A percentile compares a stretch with the other conserved stretches of the same genome.
These are phyloP conservation scores for Callyntrura guangdongensis DNA, from an alignment of 2,888 invertebrate species.

Conservation along the genomic window DNA sequence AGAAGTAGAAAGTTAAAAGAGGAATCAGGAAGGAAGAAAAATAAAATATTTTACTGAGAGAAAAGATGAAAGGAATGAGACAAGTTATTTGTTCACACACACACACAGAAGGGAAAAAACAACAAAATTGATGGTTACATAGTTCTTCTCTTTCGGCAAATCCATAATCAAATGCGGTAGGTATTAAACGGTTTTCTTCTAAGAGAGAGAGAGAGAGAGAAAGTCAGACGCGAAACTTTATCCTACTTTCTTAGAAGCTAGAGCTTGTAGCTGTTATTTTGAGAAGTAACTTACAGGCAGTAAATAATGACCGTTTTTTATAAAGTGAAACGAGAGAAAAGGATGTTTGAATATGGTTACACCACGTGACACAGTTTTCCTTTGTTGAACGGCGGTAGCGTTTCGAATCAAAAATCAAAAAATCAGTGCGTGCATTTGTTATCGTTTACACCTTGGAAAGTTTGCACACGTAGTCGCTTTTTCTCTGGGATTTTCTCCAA, in stretches of 20 bases:
- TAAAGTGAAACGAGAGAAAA: background rate
- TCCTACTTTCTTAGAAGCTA: too few relatives aligned
- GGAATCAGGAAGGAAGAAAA: too few relatives aligned
- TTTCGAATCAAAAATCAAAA: background rate
- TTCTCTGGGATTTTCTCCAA: background rate
- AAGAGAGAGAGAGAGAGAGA: background rate
- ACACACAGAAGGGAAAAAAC: background rate
- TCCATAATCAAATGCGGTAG: background rate
- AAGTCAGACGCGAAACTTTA: background rate
- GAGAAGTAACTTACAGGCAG: too few relatives aligned
- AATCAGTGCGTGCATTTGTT: too few relatives aligned
- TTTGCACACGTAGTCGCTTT: background rate
- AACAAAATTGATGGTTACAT: constrained; percentile 13
- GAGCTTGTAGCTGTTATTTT: too few relatives aligned
- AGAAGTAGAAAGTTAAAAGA: too few relatives aligned
- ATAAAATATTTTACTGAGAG: constrained; percentile 11
- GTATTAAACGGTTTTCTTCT: too few relatives aligned
- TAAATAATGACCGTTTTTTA: too few relatives aligned
- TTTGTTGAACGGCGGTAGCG: too few relatives aligned
- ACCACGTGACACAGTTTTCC: too few relatives aligned
- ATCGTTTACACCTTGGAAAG: too few relatives aligned
- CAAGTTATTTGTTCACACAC: constrained; percentile 13
- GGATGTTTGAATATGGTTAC: background rate
- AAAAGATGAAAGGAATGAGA: constrained; percentile 32
- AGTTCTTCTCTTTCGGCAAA: constrained; percentile 3